Conservation (phyloP, 2,797 vertebrate genomes). For the Clamator glandarius region DNA sequence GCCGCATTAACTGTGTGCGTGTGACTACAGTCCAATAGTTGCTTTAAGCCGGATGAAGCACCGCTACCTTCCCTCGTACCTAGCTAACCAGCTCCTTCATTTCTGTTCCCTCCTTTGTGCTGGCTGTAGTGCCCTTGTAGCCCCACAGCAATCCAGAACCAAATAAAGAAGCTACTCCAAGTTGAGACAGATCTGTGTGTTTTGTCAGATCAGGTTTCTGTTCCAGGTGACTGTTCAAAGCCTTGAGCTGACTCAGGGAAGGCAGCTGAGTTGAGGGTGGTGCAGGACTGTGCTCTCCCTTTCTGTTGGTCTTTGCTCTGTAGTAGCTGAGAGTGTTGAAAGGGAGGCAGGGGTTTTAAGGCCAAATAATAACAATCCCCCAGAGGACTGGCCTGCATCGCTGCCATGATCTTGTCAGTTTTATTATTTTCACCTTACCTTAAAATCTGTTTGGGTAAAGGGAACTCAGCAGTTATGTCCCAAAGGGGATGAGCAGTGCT, state of each 20-base stretch:
- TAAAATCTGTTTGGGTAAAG: neutral
- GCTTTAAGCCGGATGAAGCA: neutral
- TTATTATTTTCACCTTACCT: neutral
- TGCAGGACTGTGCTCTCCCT: neutral
- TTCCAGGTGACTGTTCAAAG: neutral
- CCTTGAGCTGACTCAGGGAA: neutral
- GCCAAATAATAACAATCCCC: neutral
- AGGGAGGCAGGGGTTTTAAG: neutral
- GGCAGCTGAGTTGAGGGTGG: neutral
- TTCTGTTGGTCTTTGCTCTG: neutral
- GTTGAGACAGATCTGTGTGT: neutral
- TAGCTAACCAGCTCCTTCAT: neutral
- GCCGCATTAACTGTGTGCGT: fast-evolving
- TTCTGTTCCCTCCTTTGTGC: neutral
- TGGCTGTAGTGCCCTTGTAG: neutral
- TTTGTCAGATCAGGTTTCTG: neutral
- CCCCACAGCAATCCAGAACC: neutral
- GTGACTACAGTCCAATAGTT: fast-evolving
- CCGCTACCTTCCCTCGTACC: neutral
- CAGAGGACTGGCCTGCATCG: neutral
- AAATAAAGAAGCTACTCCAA: neutral
- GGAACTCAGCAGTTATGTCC: neutral
- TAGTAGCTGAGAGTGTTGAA: neutral
- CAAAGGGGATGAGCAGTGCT: neutral
- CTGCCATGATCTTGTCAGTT: neutral